phyloP scores from a whole-genome alignment of 92 coral and sea anemone species.

The Phenganax marumi region DNA sequence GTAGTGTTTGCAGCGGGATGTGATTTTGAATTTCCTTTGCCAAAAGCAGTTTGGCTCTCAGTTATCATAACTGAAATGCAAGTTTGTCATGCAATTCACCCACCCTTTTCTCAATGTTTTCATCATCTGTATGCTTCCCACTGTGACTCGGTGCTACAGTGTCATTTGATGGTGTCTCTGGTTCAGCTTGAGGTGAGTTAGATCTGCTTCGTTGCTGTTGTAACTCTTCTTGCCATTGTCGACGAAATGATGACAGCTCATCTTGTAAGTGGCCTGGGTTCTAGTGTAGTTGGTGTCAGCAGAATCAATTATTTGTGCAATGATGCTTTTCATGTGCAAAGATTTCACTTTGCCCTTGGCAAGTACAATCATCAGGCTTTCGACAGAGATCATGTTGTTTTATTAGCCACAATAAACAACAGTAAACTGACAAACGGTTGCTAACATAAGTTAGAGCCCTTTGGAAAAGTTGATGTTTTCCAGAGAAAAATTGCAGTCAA shows the following conservation, averaged over 20 bases:
- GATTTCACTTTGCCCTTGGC: too few relatives aligned
- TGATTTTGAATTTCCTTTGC: too few relatives aligned
- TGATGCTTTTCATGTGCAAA: too few relatives aligned
- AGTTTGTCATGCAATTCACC: conserved; percentile 31
- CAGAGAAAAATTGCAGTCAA: too few relatives aligned
- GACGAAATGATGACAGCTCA: conserved; percentile 83
- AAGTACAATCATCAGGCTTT: too few relatives aligned
- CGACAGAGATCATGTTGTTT: too few relatives aligned
- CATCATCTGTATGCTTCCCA: conserved; percentile 11
- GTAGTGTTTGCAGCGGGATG: not conserved
- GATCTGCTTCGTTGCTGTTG: not conserved
- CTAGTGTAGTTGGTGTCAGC: conserved; percentile 34
- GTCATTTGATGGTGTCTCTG: conserved; percentile 11
- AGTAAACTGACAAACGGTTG: too few relatives aligned
- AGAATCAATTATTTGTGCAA: not conserved
- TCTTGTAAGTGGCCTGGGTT: conserved; percentile 59
- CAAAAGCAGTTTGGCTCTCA: too few relatives aligned
- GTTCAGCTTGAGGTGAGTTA: not conserved
- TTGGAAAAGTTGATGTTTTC: too few relatives aligned
- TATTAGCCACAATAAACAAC: too few relatives aligned
- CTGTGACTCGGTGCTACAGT: conserved; percentile 10
- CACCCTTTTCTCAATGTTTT: conserved; percentile 21
- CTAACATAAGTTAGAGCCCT: too few relatives aligned
- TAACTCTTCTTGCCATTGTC: conserved; percentile 76
- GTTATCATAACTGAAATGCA: not conserved